These are phyloP conservation scores for Caenorhabditis sp. DNA, from an alignment of 2,888 invertebrate species.

Conservation along the genomic window DNA sequence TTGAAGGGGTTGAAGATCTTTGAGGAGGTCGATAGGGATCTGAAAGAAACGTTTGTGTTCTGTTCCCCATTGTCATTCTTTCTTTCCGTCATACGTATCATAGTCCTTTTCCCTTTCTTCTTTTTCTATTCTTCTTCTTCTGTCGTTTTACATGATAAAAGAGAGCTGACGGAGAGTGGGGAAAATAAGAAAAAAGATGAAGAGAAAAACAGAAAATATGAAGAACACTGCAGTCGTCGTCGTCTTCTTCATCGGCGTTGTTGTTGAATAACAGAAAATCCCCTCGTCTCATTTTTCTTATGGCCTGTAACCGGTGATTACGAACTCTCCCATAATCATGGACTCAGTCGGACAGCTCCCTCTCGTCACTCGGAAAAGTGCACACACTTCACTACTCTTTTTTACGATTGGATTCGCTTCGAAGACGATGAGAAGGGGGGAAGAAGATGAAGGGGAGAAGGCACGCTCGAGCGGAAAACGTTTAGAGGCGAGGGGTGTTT, in stretches of 20 bases:
- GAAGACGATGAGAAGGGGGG: neutral
- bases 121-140: neutral
- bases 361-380: too few species aligned
- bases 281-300: conserved; percentile 7
- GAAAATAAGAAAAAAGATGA: neutral
- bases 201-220: conserved; percentile 19
- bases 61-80: neutral
- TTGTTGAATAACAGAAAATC: conserved; percentile 18
- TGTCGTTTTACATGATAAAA: conserved; percentile 30
- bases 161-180: conserved; percentile 9
- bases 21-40: neutral
- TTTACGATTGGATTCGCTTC: neutral
- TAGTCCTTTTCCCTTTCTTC: neutral
- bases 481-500: too few species aligned
- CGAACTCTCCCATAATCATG: conserved; percentile 34
- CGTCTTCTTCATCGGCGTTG: too few species aligned
- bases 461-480: conserved; percentile 19
- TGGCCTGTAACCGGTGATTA: conserved; percentile 38
- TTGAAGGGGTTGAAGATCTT: neutral
- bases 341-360: neutral
- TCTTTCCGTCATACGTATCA: conserved; percentile 1
- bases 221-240: conserved; percentile 6
- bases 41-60: conserved; percentile 8
- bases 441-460: neutral
- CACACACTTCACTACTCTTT: neutral